Evolutionary conservation across 2,113 vertebrate species (phyloP).

Genomic region (Chlorodrepanis virens): DNA sequence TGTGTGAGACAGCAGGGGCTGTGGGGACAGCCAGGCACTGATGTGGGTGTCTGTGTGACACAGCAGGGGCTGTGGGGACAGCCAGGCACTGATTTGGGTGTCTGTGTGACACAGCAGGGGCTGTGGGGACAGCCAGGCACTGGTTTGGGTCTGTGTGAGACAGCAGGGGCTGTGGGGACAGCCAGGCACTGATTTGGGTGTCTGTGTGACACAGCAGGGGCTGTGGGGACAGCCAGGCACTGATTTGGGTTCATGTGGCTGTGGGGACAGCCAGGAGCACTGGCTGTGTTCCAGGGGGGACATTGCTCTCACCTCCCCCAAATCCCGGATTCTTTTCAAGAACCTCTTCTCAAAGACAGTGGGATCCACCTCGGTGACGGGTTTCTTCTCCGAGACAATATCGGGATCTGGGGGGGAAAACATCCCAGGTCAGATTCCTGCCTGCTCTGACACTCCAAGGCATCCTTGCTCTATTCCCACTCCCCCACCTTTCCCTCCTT

Average conservation of each 20-base stretch:
- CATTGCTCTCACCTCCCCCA: conserved; percentile 84
- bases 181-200: background rate
- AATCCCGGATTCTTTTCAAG: conserved; percentile 85
- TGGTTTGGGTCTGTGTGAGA: no score
- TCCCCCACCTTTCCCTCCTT: background rate
- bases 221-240: no score
- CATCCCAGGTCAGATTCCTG: background rate
- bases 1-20: background rate
- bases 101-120: background rate
- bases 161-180: no score
- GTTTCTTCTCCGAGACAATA: conserved; percentile 79
- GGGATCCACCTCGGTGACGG: conserved; percentile 83
- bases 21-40: background rate
- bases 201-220: no score
- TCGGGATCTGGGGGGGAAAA: conserved; percentile 69
- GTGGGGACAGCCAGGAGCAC: background rate
- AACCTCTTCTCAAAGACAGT: conserved; percentile 94
- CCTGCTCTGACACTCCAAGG: background rate
- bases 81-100: no score
- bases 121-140: background rate
- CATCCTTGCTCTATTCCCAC: background rate
- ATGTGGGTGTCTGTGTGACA: no score
- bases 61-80: no score
- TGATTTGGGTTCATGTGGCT: background rate
- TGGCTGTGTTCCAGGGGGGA: background rate